These are phyloP conservation scores for Aurelia sp. DNA, from an alignment of 30 jellyfish, hydroid and myxozoan genomes.

Conservation along the genomic window DNA sequence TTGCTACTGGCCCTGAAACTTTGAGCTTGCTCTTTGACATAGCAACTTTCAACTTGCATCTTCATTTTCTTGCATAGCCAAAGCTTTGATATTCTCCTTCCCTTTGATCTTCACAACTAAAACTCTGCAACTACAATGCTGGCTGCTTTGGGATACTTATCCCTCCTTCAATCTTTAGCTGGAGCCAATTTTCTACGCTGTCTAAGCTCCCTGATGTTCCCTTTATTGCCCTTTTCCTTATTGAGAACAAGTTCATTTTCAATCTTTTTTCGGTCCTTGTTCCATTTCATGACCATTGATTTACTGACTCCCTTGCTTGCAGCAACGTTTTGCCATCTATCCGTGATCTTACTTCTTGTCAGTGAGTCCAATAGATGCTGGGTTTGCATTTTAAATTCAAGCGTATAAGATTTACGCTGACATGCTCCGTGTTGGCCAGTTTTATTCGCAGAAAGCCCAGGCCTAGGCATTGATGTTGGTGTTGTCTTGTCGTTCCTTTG, in stretches of 20 bases:
- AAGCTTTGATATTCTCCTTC: constrained; percentile 45
- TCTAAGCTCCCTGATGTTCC: constrained; percentile 35
- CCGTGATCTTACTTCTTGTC: constrained; percentile 31
- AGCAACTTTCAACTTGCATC: constrained; percentile 4
- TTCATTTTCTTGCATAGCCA: constrained; percentile 40
- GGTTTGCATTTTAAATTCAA: constrained; percentile 32
- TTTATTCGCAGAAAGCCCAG: constrained; percentile 11
- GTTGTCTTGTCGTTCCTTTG: not conserved
- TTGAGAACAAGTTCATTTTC: constrained; percentile 37
- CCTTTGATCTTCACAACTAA: constrained; percentile 52
- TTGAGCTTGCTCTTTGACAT: constrained; percentile 38
- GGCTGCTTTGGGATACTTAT: constrained; percentile 30
- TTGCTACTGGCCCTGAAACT: constrained; percentile 32
- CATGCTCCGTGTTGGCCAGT: not conserved
- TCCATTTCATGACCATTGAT: constrained; percentile 38
- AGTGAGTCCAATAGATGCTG: constrained; percentile 23
- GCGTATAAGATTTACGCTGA: constrained; percentile 6
- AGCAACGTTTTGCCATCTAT: constrained; percentile 13
- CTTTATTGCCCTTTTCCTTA: constrained; percentile 16
- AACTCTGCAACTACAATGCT: constrained; percentile 42
- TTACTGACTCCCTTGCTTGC: constrained; percentile 49
- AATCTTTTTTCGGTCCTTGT: constrained; percentile 32
- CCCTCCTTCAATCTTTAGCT: not conserved
- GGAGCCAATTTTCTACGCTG: constrained; percentile 23
- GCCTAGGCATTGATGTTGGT: not conserved